A percentile compares a stretch with the other conserved stretches of the same genome.
Conservation (phyloP, 2,888 invertebrate species). For the Diarsia rubi region DNA sequence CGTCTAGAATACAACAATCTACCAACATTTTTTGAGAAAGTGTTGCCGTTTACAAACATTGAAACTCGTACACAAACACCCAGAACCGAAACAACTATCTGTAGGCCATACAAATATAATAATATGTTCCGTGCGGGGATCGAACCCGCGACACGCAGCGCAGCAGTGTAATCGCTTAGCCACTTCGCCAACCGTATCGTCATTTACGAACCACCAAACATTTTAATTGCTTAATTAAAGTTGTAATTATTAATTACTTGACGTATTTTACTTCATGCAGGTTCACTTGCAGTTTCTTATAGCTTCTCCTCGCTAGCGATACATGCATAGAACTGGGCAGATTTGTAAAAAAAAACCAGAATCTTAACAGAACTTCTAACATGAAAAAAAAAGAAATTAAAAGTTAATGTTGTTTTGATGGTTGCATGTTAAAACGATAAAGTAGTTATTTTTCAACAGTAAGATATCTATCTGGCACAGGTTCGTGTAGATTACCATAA, state of each 20-base stretch:
- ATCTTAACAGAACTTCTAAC: not conserved
- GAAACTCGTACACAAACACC: not conserved
- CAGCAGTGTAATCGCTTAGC: no score
- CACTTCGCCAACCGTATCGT: no score
- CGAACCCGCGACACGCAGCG: no score
- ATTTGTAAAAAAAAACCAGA: not conserved
- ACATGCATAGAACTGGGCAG: not conserved
- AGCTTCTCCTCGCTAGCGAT: not conserved
- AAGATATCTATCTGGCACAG: not conserved
- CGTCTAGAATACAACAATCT: conserved; percentile 31
- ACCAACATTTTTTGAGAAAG: conserved; percentile 14
- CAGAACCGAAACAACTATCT: no score
- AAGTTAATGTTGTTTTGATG: not conserved
- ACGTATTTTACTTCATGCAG: conserved; percentile 24
- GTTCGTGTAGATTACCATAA: not conserved
- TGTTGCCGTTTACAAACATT: no score
- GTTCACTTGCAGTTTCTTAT: conserved; percentile 26
- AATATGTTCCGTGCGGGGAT: no score
- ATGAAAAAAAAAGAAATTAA: not conserved
- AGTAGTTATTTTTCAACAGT: not conserved
- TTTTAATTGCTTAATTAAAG: conserved; percentile 6
- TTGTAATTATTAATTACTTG: conserved; percentile 1
- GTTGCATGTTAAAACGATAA: not conserved
- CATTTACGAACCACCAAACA: conserved; percentile 13
- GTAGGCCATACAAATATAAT: no score